Base-by-base conservation (phyloP, 2,797 vertebrate species). In the Pseudomugil gertrudae region DNA sequence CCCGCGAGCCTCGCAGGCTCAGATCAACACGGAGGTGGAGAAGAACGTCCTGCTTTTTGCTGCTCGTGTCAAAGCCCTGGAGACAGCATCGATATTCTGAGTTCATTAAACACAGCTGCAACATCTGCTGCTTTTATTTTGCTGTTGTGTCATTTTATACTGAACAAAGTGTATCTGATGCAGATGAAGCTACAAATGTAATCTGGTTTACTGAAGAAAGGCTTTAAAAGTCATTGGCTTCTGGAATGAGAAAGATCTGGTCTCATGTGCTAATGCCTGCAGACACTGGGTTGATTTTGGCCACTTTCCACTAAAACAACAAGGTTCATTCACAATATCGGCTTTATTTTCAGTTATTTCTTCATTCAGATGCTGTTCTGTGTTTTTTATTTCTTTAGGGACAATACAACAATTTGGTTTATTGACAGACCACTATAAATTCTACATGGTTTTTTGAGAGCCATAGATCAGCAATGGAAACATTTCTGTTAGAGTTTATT, bases 21-120 rank as follows among this genome's bases (percentile, higher is more conserved):
- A 84, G 59, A 78, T 95, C 74, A 93, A 80, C 21, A 51, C 86
- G 0, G 91, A 91, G 40, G 91, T 94, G 77, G 79, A 93, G 86
- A 92, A 90, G 59, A 89, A 90, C 1, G 92, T 95, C 9, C 58
- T 91, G 74, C 11, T 92, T 0, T 95, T 95, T 35, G 93, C 94
- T 0, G 83, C 90, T 0, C 89, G 66, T 7, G 90, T 95, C 32
- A 79, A 83, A 63, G 86, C 89, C 24, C 68, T 94, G 60, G 88
- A 93, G 19, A 66, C 54, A 0, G 40, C 76, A 0, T 82, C 91
- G 0, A 19, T 92, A 0, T 6, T 92, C 72, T 93, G 73, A 92
- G 8, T 3, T 33, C n/a, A n/a, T n/a, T n/a, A n/a, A n/a, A n/a
- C n/a, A n/a, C n/a, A n/a, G n/a, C n/a, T n/a, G n/a, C n/a, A n/a